Base-by-base conservation (phyloP, 2,888 invertebrate species). In the Taenaris catops region DNA sequence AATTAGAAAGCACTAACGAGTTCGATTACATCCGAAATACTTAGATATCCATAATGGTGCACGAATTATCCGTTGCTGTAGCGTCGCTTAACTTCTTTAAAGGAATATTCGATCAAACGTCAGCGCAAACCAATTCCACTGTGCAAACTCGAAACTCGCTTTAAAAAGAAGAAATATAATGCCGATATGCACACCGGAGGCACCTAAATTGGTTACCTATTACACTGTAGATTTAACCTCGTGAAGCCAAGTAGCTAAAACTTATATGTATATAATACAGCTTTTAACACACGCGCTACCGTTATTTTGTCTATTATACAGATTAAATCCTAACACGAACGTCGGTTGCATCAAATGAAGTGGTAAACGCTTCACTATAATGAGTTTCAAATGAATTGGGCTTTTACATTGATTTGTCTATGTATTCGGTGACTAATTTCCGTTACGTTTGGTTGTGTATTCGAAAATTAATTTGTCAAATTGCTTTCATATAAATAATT, bases 81-180 rank as follows among this genome's bases (percentile, higher is more conserved):
- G 60, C 61, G 53, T 51, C 60, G 61, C 58, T 72, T 70, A 71
- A 78, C 72, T 68, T 73, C 71, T 73, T 81, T 73, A 80, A 72
- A 72, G 74, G 78, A 78, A 79, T 84, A 79, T 72, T 74, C 71
- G 74, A 84, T 84, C 76, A 81, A 84, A 83, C 76, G 74, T 64
- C 56, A 66, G 59, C 62, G 80, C 73, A 83, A 83, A 86, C 86
- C 80, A 83, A 86, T 84, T 83, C 65, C 76, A 59, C 44, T 53
- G 70, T 72, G 80, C 71, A 78, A 84, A 84, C 80, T 80, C 63
- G 58, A 63, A 74, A 70, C 71, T 71, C 66, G 53, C 51, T 68
- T 24, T 64, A 63, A 78, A 74, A 67, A 60, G 57, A 71, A 73
- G 76, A 64, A 44, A 39, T 24, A 17, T 24, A 54, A 50, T 51